Evolutionary conservation across 2,888 invertebrate species (phyloP), one percentile per base, ranked within the genome.

Genomic region (Ametastegia equiseti): DNA sequence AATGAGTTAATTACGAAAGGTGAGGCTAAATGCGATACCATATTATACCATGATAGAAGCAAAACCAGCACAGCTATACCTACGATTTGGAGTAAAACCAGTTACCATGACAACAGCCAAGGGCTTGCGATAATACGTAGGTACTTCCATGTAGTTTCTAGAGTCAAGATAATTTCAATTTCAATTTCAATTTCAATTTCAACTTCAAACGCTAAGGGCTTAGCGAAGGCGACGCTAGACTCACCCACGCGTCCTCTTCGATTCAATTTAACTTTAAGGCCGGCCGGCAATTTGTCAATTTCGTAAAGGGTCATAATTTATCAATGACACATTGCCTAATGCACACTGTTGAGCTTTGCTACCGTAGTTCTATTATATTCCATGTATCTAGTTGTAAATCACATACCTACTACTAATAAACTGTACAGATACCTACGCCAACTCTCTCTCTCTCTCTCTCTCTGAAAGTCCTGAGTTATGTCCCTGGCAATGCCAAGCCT

Each of bases 341-440:
- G 63, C 78, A 50, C 30, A 57, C 60, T 60, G 78, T 78, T 78
- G 78, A 78, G 78, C 78, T 78, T 78, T 78, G 78, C 78, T 63
- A 27, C 75, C 54, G 2, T 60, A 33, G 54, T 33, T 78, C 60
- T 60, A 60, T 60, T 60, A 27, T 23, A 39, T 42, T 42, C 15
- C 42, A 23, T 39, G 60, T 78, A 57, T 78, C 78, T 42, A 27
- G 78, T 60, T 77, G 78, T 78, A 78, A 78, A 78, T 78, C 60
- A 78, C 42, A 30, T 4, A 39, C 13, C 77, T 57, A 60, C 57
- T 60, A 39, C 78, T 60, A 36, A 78, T 78, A 78, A 78, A 78
- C 78, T 33, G 60, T 78, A 2, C 42, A 36, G 42, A 33, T 50
- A 47, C 33, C n/a, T 54, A 60, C n/a, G 60, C 42, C 36, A 19